These are phyloP conservation scores for Copidosoma floridanum DNA, from an alignment of 1,140 invertebrate species.

Conservation along the genomic window DNA sequence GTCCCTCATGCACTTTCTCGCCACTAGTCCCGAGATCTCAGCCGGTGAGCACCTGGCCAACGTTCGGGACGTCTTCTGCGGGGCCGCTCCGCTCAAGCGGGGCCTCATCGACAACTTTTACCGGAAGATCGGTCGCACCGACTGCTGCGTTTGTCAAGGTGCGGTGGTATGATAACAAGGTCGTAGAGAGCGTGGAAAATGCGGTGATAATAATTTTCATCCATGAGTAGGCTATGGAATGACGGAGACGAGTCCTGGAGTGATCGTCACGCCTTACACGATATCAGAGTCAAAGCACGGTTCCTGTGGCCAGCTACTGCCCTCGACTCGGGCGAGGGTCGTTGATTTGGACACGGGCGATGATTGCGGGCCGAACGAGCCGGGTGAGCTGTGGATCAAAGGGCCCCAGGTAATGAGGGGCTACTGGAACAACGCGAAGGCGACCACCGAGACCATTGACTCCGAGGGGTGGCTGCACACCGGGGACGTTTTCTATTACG, in stretches of 20 bases:
- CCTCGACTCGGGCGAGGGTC: constrained; percentile 68
- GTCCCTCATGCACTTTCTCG: constrained; percentile 66
- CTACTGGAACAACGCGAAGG: constrained; percentile 67
- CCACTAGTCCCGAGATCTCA: constrained; percentile 63
- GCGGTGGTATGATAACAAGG: constrained; percentile 6
- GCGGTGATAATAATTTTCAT: no score
- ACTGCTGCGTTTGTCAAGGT: constrained; percentile 62
- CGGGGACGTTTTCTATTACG: constrained; percentile 76
- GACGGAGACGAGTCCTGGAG: constrained; percentile 66
- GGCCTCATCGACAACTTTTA: constrained; percentile 63
- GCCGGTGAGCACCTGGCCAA: constrained; percentile 61
- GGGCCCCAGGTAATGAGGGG: constrained; percentile 73
- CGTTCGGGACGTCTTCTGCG: constrained; percentile 62
- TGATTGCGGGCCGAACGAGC: constrained; percentile 57
- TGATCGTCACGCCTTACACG: constrained; percentile 58
- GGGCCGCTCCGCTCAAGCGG: constrained; percentile 66
- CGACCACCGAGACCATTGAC: constrained; percentile 63
- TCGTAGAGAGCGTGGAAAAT: no score
- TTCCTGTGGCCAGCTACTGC: constrained; percentile 66
- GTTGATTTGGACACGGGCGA: constrained; percentile 56
- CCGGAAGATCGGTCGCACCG: constrained; percentile 58
- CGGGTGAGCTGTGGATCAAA: constrained; percentile 68
- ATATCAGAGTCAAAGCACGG: constrained; percentile 63
- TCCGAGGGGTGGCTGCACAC: constrained; percentile 77
- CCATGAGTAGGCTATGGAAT: constrained; percentile 67